A percentile compares a stretch with the other conserved stretches of the same genome.
phyloP scores from a whole-genome alignment of 1,140 invertebrate species.

The Protaetia brevitarsis region DNA sequence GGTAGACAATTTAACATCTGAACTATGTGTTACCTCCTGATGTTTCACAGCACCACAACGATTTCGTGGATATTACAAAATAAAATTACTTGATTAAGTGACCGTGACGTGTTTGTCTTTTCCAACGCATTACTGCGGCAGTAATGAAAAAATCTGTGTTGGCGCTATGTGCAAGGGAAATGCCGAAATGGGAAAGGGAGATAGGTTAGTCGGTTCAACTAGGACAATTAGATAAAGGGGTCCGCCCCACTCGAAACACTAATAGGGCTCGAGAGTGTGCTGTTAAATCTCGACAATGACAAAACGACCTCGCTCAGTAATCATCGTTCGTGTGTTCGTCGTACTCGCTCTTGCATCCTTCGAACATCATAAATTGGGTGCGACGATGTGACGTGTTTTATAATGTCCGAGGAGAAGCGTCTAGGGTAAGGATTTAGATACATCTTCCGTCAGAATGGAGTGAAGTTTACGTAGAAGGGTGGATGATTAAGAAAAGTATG shows the following conservation, averaged over 20 bases:
- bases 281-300: slow-evolving; percentile 11
- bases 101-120: too few species aligned
- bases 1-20: too few species aligned
- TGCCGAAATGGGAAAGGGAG: background rate
- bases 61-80: too few species aligned
- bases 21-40: too few species aligned
- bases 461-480: too few species aligned
- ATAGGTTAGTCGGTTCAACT: slow-evolving; percentile 1
- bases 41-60: too few species aligned
- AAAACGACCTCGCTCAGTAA: slow-evolving; percentile 6
- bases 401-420: background rate
- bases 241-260: background rate
- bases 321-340: background rate
- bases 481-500: too few species aligned
- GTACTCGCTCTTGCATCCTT: slow-evolving; percentile 1
- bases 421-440: too few species aligned
- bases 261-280: background rate
- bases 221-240: slow-evolving; percentile 8
- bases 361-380: slow-evolving; percentile 1
- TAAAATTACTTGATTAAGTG: too few species aligned
- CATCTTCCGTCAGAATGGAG: too few species aligned
- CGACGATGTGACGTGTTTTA: slow-evolving; percentile 6
- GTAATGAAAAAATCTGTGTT: background rate
- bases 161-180: background rate
- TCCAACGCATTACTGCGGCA: background rate